These are phyloP conservation scores for Bubalus kerabau DNA, from an alignment of 2,113 vertebrate species.

Conservation along the genomic window DNA sequence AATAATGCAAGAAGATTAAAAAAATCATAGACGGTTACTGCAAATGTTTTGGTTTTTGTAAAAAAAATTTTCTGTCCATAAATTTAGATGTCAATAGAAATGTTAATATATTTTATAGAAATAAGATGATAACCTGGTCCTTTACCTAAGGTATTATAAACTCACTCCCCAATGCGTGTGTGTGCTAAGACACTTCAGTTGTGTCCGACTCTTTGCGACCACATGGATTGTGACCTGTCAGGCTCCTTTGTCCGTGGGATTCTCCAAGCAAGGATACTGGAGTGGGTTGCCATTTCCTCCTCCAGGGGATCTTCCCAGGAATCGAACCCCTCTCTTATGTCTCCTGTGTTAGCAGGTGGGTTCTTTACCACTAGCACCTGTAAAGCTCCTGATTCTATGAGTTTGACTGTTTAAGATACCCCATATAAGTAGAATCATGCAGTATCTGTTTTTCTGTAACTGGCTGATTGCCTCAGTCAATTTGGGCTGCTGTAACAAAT, in stretches of 20 bases:
- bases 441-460: background rate
- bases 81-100: background rate
- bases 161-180: background rate
- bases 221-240: background rate
- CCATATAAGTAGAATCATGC: background rate
- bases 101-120: constrained; percentile 3
- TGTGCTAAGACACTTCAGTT: background rate
- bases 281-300: background rate
- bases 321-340: background rate
- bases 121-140: background rate
- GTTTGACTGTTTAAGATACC: background rate
- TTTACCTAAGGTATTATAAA: background rate
- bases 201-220: background rate
- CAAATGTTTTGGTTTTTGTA: background rate
- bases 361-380: background rate
- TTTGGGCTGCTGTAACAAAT: background rate
- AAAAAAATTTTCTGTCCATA: background rate
- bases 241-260: background rate
- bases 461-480: background rate
- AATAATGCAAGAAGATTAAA: background rate
- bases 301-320: background rate
- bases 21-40: background rate
- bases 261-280: background rate
- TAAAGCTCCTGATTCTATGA: background rate
- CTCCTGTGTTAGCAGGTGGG: background rate